A percentile compares a stretch with the other conserved stretches of the same genome.
phyloP scores from a whole-genome alignment of 2,113 vertebrate genomes.

The Speoplatyrhinus poulsoni region DNA sequence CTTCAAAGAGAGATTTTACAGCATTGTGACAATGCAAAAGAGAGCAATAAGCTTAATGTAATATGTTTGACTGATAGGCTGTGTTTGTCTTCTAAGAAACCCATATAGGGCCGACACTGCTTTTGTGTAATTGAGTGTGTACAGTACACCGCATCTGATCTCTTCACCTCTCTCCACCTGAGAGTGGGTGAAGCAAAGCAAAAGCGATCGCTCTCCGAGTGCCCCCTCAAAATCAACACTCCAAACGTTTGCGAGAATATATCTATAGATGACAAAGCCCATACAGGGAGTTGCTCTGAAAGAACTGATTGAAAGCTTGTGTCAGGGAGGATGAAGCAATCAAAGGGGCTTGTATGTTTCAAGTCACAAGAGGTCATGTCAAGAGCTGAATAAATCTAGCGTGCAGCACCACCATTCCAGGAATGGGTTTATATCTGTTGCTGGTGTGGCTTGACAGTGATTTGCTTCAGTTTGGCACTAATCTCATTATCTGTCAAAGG shows the following conservation, averaged over 20 bases:
- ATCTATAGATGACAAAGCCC: slow-evolving; percentile 56
- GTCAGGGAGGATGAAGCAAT: slow-evolving; percentile 61
- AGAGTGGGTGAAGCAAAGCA: slow-evolving; percentile 33
- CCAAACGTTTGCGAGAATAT: slow-evolving; percentile 61
- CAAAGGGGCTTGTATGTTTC: slow-evolving; percentile 66
- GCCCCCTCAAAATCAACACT: slow-evolving; percentile 57
- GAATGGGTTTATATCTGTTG: slow-evolving; percentile 30
- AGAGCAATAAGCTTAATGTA: not conserved
- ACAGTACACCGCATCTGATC: slow-evolving; percentile 8
- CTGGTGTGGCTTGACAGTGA: slow-evolving; percentile 33
- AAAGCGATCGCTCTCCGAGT: slow-evolving; percentile 49
- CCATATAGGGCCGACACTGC: slow-evolving; percentile 1
- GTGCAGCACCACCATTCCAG: slow-evolving; percentile 47
- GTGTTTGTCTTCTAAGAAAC: not conserved
- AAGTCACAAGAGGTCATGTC: slow-evolving; percentile 50
- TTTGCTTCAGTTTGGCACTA: slow-evolving; percentile 26
- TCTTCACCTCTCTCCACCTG: slow-evolving; percentile 40
- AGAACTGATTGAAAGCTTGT: slow-evolving; percentile 66
- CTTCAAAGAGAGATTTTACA: slow-evolving; percentile 7
- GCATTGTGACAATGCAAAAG: not conserved
- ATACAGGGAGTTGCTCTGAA: slow-evolving; percentile 59
- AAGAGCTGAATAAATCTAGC: slow-evolving; percentile 60
- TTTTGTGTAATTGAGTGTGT: slow-evolving; percentile 30
- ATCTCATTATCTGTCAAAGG: slow-evolving; percentile 48
- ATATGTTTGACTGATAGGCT: slow-evolving; percentile 16